Evolutionary conservation across 2,113 vertebrate genomes (phyloP).

Genomic region (Rhinolophus ferrumequinum): DNA sequence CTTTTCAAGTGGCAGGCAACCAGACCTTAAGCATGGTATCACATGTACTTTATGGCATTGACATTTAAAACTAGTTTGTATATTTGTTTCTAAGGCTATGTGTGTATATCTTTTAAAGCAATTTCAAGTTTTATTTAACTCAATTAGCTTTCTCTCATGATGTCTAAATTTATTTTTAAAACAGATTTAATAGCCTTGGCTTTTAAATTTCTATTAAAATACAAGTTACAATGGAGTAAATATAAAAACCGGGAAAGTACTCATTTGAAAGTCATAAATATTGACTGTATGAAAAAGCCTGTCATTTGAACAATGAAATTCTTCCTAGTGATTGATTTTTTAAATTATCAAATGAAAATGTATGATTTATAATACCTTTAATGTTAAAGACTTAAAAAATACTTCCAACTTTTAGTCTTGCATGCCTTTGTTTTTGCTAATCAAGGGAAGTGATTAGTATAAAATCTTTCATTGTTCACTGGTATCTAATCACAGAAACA

Average conservation of each 20-base stretch:
- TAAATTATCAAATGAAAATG: conserved; percentile 36
- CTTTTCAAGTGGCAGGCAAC: no score
- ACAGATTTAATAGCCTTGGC: neutral
- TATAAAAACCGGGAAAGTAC: neutral
- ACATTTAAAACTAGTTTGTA: conserved; percentile 3
- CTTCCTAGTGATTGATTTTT: neutral
- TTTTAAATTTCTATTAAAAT: conserved; percentile 18
- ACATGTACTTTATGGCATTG: neutral
- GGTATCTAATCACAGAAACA: conserved; percentile 1
- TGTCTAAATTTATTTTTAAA: conserved; percentile 57
- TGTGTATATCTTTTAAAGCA: neutral
- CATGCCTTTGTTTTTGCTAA: neutral
- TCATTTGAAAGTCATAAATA: neutral
- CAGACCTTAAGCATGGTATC: neutral
- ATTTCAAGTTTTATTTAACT: neutral
- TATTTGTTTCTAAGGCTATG: conserved; percentile 9
- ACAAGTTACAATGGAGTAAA: neutral
- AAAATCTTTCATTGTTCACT: neutral
- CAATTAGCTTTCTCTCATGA: conserved; percentile 3
- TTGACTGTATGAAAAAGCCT: neutral
- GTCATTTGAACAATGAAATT: neutral
- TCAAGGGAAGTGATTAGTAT: neutral
- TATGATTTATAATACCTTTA: neutral
- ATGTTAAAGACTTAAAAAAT: neutral
- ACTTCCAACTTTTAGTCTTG: neutral